Evolutionary conservation across 1,140 invertebrate species (phyloP).

Genomic region (Mamestra configurata): DNA sequence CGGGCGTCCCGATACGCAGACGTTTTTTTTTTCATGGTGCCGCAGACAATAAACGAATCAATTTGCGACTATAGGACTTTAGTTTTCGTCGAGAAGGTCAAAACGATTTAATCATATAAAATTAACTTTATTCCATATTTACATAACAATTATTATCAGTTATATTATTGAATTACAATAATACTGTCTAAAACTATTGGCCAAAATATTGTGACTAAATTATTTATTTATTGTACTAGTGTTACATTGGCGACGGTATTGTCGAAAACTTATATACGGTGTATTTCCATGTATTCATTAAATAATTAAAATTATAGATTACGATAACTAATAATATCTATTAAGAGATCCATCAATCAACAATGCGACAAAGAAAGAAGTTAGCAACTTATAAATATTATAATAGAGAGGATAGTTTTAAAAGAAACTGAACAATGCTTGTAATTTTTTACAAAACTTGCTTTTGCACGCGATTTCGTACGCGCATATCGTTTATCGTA

Average conservation of each 20-base stretch:
- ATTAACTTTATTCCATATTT: slow-evolving; percentile 37
- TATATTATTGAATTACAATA: slow-evolving; percentile 22
- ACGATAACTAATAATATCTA: slow-evolving; percentile 33
- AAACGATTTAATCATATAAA: slow-evolving; percentile 12
- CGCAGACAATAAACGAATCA: too few relatives aligned
- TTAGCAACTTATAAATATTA: neutral
- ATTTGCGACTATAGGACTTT: too few relatives aligned
- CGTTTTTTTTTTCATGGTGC: too few relatives aligned
- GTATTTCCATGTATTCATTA: slow-evolving; percentile 6
- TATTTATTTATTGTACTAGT: slow-evolving; percentile 42
- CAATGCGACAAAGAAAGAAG: slow-evolving; percentile 26
- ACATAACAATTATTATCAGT: slow-evolving; percentile 31
- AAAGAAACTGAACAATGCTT: too few relatives aligned
- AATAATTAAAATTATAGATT: slow-evolving; percentile 22
- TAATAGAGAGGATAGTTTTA: neutral
- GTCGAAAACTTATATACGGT: neutral
- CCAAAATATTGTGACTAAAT: slow-evolving; percentile 30
- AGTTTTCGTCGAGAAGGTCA: neutral
- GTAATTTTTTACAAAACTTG: too few relatives aligned
- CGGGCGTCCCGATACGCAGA: too few relatives aligned
- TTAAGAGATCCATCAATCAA: slow-evolving; percentile 50
- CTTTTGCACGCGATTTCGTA: too few relatives aligned
- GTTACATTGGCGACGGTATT: slow-evolving; percentile 30
- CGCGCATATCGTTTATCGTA: too few relatives aligned
- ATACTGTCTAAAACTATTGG: slow-evolving; percentile 25